Evolutionary conservation across 2,797 vertebrate genomes (phyloP).

Genomic region (Benthosema pterotum): DNA sequence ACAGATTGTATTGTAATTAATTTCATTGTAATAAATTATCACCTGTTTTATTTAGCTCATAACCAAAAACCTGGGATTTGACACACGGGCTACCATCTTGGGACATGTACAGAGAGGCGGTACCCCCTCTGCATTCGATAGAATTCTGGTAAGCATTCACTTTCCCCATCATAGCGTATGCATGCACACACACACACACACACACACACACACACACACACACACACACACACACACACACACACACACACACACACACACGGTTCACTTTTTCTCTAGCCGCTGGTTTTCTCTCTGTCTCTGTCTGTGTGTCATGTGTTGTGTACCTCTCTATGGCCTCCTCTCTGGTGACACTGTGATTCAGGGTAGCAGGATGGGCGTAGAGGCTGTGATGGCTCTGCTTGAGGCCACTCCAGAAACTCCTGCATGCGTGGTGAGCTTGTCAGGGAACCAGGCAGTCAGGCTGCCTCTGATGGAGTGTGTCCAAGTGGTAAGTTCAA

Average conservation of each 20-base stretch:
- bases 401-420: slow-evolving; percentile 91
- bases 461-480: slow-evolving; percentile 93
- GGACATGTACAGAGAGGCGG: slow-evolving; percentile 94
- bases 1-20: slow-evolving; percentile 10
- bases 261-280: no score
- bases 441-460: slow-evolving; percentile 92
- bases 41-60: slow-evolving; percentile 79
- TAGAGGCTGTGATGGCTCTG: slow-evolving; percentile 93
- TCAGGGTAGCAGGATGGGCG: slow-evolving; percentile 94
- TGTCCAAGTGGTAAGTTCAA: slow-evolving; percentile 88
- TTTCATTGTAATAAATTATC: slow-evolving; percentile 11
- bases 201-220: no score
- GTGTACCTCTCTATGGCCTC: not conserved
- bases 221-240: no score
- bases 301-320: no score
- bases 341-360: slow-evolving; percentile 9
- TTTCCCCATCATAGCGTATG: not conserved
- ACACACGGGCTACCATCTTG: slow-evolving; percentile 91
- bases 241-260: no score
- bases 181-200: no score
- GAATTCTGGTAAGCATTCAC: slow-evolving; percentile 83
- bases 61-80: slow-evolving; percentile 85
- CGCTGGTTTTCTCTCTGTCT: not conserved
- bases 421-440: slow-evolving; percentile 94
- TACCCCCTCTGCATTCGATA: slow-evolving; percentile 92